phyloP scores from a whole-genome alignment of 2,888 invertebrate species.

The Fragum sueziense region DNA sequence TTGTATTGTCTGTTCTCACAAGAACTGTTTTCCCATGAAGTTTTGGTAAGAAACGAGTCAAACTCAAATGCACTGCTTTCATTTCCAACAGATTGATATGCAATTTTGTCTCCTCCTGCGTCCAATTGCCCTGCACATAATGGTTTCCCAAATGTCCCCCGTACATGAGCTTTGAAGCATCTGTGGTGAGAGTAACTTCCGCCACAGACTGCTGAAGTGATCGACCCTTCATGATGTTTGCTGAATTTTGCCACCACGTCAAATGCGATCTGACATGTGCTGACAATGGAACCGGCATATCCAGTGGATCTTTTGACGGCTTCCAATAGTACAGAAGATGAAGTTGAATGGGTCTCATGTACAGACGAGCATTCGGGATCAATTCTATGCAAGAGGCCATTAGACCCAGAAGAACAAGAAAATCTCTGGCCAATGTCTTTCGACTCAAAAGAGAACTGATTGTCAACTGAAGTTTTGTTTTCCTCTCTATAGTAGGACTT shows the following conservation, averaged over 20 bases:
- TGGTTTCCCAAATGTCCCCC: slow-evolving; percentile 2
- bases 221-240: slow-evolving; percentile 16
- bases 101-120: neutral
- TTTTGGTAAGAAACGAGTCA: neutral
- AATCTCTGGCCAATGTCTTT: slow-evolving; percentile 4
- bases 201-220: neutral
- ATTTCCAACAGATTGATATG: slow-evolving; percentile 16
- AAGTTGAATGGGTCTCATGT: slow-evolving; percentile 44
- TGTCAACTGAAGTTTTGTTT: neutral
- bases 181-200: slow-evolving; percentile 7
- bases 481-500: slow-evolving; percentile 21
- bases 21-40: neutral
- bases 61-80: neutral
- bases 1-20: neutral
- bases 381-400: slow-evolving; percentile 42
- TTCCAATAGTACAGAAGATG: slow-evolving; percentile 32
- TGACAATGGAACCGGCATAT: neutral
- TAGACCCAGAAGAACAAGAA: slow-evolving; percentile 29
- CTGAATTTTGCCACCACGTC: neutral
- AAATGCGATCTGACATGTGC: neutral
- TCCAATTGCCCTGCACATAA: neutral
- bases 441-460: neutral
- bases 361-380: slow-evolving; percentile 29
- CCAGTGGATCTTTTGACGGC: neutral
- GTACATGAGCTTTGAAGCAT: neutral